Percentiles rank a stretch among this genome's conserved stretches.
Evolutionary conservation across 2,113 vertebrate genomes (phyloP).

Genomic region (Cryptotis parvus): DNA sequence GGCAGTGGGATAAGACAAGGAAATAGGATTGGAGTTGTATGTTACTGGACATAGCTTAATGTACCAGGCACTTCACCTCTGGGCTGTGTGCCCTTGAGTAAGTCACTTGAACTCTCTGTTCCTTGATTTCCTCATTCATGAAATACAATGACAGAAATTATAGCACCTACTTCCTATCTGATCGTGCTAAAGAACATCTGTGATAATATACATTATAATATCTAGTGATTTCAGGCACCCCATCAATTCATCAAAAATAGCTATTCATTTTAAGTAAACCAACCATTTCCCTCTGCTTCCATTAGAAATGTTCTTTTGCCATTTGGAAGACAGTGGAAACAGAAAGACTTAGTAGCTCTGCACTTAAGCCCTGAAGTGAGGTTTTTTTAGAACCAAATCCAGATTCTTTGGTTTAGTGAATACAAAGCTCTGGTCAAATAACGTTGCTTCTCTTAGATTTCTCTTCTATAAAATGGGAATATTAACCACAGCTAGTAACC

Average conservation of each 20-base stretch:
- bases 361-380: not conserved
- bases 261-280: not conserved
- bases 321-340: not conserved
- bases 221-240: not conserved
- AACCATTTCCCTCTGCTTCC: not conserved
- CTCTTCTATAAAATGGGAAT: not conserved
- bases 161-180: not conserved
- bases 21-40: not conserved
- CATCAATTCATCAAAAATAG: not conserved
- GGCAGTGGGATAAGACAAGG: not conserved
- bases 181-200: not conserved
- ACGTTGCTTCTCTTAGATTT: conserved; percentile 12
- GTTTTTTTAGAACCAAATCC: not conserved
- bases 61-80: not conserved
- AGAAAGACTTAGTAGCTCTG: not conserved
- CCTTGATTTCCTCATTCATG: not conserved
- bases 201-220: not conserved
- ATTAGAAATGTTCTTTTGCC: not conserved
- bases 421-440: not conserved
- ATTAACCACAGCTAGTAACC: not conserved
- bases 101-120: conserved; percentile 12
- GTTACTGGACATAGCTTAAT: not conserved
- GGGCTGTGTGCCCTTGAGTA: not conserved
- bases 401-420: not conserved
- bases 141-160: not conserved